Evolutionary conservation across 2,797 vertebrate genomes (phyloP).

Genomic region (Peromyscus melanophrys): DNA sequence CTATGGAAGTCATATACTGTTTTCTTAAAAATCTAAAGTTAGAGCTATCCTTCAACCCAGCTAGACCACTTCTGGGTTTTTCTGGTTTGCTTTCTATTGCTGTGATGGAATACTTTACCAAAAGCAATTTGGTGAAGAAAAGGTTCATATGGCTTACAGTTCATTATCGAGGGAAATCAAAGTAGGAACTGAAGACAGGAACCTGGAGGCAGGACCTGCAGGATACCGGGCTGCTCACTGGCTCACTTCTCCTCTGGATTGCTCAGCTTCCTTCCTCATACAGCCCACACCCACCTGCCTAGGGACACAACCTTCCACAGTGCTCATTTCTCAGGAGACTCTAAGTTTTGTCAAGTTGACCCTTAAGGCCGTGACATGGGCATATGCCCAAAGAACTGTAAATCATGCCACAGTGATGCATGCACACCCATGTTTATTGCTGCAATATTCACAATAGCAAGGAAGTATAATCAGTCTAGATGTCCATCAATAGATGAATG

Average conservation of each 20-base stretch:
- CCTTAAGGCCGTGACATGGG: neutral
- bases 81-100: neutral
- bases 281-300: neutral
- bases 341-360: neutral
- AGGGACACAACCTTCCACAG: neutral
- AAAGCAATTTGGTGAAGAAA: neutral
- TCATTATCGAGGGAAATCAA: neutral
- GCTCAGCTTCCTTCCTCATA: neutral
- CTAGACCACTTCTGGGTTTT: neutral
- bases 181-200: neutral
- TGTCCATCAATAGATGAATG: neutral
- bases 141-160: neutral
- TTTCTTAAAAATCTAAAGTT: neutral
- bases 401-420: neutral
- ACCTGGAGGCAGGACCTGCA: neutral
- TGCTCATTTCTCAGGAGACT: neutral
- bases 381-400: neutral
- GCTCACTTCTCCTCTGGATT: neutral
- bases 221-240: neutral
- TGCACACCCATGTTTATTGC: neutral
- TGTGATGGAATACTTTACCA: neutral
- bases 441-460: neutral
- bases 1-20: neutral
- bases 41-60: neutral
- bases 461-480: neutral